Evolutionary conservation across 2,797 vertebrate genomes (phyloP).

Genomic region (Eulemur rubriventer): DNA sequence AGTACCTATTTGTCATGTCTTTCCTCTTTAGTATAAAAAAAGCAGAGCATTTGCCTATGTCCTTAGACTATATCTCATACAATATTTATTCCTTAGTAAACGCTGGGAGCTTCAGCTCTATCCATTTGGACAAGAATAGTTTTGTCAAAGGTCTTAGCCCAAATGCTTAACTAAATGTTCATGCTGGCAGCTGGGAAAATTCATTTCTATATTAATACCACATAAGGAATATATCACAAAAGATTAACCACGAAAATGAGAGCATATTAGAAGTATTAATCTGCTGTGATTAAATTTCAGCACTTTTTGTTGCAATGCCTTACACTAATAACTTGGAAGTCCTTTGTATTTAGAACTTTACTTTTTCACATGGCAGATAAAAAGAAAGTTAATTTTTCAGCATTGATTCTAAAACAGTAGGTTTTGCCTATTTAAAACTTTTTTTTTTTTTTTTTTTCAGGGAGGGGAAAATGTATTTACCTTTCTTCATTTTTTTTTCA

Average conservation of each 20-base stretch:
- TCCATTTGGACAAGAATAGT: background rate
- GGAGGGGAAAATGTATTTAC: background rate
- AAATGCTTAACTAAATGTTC: background rate
- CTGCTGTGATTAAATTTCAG: conserved; percentile 40
- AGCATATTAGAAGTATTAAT: background rate
- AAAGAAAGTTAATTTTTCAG: background rate
- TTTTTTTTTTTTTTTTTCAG: background rate
- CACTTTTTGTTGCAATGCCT: background rate
- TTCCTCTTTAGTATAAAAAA: background rate
- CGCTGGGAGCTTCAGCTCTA: background rate
- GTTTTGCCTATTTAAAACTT: background rate
- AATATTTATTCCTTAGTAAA: background rate
- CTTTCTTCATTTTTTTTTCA: background rate
- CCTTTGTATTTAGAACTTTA: background rate
- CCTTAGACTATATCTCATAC: background rate
- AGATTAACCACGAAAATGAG: conserved; percentile 8
- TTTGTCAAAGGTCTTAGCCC: background rate
- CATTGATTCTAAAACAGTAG: background rate
- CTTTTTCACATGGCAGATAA: background rate
- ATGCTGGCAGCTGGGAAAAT: background rate
- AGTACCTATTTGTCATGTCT: background rate
- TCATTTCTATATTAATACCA: conserved; percentile 41
- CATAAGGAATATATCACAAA: background rate
- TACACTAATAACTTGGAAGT: background rate
- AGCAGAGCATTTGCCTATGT: background rate